Base-by-base conservation (phyloP, 2,888 invertebrate species). In the Trileptium ribeirensis region DNA sequence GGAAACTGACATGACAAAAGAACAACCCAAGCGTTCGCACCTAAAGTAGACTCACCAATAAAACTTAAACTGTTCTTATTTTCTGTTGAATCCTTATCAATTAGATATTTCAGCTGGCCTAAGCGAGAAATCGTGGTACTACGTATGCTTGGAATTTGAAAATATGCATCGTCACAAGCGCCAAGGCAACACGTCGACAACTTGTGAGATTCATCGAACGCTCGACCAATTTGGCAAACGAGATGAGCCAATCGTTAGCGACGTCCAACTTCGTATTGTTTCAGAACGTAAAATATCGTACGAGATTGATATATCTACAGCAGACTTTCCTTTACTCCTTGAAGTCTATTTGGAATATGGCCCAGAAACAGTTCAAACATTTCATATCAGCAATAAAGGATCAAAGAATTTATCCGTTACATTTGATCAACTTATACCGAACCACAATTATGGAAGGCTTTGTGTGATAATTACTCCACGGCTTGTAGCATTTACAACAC, bases 121-220 rank as follows among this genome's bases (percentile, higher is more conserved):
- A 67, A 34, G 29, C 19, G 3, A n/a, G 2, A 29, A 29, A 78
- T 78, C 70, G 29, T 86, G 86, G 86, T 85, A 86, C 83, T 86
- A 85, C 79, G 81, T 86, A 64, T 86, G 86, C 80, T 67, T 86
- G 1, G 86, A 86, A 81, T 86, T 85, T 85, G 86, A n/a, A n/a
- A n/a, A n/a, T n/a, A n/a, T n/a, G n/a, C n/a, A n/a, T n/a, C n/a
- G n/a, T n/a, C n/a, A n/a, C 86, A 79, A 86, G 67, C 8, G 70
- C 8, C 70, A 70, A 29, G 85, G 86, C 78, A 86, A 86, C 1
- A 84, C 84, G 1, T 86, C 86, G 34, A 82, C 83, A 8, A 85
- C 85, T 74, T 86, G 86, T 70, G 78, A 84, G 36, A 33, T 86
- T 24, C 84, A 83, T 81, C 81, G 85, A 40, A 86, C 86, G 1